Evolutionary conservation across 2,797 vertebrate genomes (phyloP).

Genomic region (Alectoris magna): DNA sequence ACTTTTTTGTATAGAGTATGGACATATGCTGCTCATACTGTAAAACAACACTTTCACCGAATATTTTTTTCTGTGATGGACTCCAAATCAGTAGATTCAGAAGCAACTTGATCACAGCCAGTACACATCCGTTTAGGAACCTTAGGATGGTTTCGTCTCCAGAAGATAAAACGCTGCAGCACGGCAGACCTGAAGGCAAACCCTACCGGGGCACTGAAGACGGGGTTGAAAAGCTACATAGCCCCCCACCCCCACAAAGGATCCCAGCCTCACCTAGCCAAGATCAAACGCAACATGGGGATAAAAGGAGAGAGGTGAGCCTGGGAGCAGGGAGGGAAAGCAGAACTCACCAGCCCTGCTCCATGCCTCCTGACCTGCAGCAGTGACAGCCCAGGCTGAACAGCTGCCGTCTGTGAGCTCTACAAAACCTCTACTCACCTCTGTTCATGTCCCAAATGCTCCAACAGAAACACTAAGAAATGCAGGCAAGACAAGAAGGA

Average conservation of each 20-base stretch:
- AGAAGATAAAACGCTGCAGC: constrained; percentile 12
- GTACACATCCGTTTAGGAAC: not conserved
- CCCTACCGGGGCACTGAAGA: no score
- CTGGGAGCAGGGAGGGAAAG: not conserved
- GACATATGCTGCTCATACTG: no score
- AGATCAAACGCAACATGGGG: fast-evolving
- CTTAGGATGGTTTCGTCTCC: not conserved
- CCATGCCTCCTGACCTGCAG: not conserved
- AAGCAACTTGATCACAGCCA: fast-evolving
- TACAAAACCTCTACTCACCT: not conserved
- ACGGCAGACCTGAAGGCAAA: not conserved
- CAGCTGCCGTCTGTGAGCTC: not conserved
- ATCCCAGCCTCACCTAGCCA: not conserved
- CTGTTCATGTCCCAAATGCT: no score
- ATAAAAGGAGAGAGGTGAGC: fast-evolving
- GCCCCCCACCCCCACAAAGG: not conserved
- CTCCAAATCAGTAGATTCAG: not conserved
- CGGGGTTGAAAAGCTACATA: not conserved
- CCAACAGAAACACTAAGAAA: not conserved
- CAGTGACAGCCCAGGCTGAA: not conserved
- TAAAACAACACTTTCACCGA: not conserved
- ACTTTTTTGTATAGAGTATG: not conserved
- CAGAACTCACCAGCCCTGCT: not conserved
- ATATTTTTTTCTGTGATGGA: not conserved
- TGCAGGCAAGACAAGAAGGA: not conserved